These are phyloP conservation scores for Nansenia antarctica DNA, from an alignment of 2,113 vertebrate species.

Conservation along the genomic window DNA sequence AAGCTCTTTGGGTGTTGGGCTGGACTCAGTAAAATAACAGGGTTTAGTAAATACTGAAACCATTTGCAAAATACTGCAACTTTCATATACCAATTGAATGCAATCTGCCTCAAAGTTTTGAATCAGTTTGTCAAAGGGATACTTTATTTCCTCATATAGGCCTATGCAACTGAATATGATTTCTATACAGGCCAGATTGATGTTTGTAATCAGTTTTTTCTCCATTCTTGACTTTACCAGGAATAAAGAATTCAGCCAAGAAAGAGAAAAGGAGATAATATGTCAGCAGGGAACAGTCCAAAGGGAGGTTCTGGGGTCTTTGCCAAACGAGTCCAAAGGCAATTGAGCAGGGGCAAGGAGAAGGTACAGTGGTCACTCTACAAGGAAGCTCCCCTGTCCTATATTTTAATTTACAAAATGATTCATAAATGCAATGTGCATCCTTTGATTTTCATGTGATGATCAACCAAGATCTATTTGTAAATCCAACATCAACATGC, in stretches of 20 bases:
- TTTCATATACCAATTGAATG: not conserved
- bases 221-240: conserved; percentile 2
- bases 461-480: no score
- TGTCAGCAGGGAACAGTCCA: conserved; percentile 81
- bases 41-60: no score
- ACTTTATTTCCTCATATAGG: no score
- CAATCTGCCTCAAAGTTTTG: no score
- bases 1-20: no score
- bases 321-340: conserved; percentile 87
- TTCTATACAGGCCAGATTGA: not conserved
- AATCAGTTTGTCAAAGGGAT: not conserved
- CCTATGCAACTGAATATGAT: no score
- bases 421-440: no score
- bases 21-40: no score
- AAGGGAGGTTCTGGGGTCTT: conserved; percentile 79
- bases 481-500: no score
- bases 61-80: not conserved
- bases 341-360: conserved; percentile 88
- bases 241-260: conserved; percentile 16
- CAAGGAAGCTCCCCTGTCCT: not conserved
- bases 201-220: not conserved
- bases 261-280: conserved; percentile 53
- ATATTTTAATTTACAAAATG: not conserved
- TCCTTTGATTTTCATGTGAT: no score
- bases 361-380: conserved; percentile 77